A percentile compares a stretch with the other conserved stretches of the same genome.
Evolutionary conservation across 2,888 invertebrate genomes (phyloP).

Genomic region (Thyatira batis): DNA sequence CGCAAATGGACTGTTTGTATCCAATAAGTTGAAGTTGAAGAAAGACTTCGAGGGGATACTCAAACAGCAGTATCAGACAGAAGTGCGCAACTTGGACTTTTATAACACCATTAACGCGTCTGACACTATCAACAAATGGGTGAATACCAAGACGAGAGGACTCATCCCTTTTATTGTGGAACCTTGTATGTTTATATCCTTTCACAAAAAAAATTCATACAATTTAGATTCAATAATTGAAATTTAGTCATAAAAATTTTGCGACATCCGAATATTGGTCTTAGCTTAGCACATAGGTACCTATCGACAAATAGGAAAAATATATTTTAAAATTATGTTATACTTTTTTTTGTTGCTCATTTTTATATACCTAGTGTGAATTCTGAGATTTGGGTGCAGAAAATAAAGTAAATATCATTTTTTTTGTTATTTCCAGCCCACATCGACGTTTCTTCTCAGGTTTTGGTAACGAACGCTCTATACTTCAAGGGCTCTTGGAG

Average conservation of each 20-base stretch:
- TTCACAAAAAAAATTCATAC: too few species aligned
- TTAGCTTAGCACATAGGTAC: too few species aligned
- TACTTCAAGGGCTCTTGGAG: constrained; percentile 87
- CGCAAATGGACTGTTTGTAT: constrained; percentile 76
- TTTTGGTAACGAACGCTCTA: constrained; percentile 84
- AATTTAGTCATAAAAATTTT: too few species aligned
- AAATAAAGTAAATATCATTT: too few species aligned
- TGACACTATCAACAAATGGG: constrained; percentile 83
- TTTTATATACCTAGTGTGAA: too few species aligned
- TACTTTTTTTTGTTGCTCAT: too few species aligned
- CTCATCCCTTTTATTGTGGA: constrained; percentile 79
- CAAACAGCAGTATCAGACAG: constrained; percentile 73
- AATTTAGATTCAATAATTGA: too few species aligned
- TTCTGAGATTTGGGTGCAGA: too few species aligned
- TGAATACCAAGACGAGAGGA: constrained; percentile 78
- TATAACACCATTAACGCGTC: constrained; percentile 60
- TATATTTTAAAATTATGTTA: too few species aligned
- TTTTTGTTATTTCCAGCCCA: constrained; percentile 72
- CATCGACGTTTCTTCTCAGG: constrained; percentile 68
- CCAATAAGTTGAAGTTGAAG: constrained; percentile 60
- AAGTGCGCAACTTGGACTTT: constrained; percentile 78
- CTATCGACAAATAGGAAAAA: too few species aligned
- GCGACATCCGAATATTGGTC: too few species aligned
- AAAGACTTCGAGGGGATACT: constrained; percentile 69
- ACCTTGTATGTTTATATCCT: constrained; percentile 78